Base-by-base conservation (phyloP, 2,113 vertebrate species). In the Nestor notabilis region DNA sequence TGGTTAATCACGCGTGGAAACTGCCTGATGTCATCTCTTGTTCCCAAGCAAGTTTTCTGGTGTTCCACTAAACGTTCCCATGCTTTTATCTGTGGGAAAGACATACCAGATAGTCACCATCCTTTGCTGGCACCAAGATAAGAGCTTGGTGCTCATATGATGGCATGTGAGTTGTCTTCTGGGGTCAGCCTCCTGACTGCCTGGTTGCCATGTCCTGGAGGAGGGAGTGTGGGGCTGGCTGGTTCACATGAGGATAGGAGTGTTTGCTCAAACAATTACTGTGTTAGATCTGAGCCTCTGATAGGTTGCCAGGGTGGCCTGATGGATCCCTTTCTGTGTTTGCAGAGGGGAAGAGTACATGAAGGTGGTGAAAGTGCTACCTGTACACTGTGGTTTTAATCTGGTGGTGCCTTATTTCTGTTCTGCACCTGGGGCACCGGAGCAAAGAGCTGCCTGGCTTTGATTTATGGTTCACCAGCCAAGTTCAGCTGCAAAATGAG, bases 81-180 rank as follows among this genome's bases (percentile, higher is more conserved):
- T 94, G 83, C 78, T 95, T 95, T 95, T 24, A 83, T 96, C 61
- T 91, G 61, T 92, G 91, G 66, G 75, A 95, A 95, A 87, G 61
- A 89, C 80, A 79, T 61, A 80, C n/a, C n/a, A 15, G 53, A 33
- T 33, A 85, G 23, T 39, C 84, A 72, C 61, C 53, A 61, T 89
- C 53, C 56, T 91, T 61, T 58, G n/a, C 65, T 92, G 74, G 61
- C 89, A 69, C 24, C 4, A 29, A 96, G 74, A 89, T 89, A 82
- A 89, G 86, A 52, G 41, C 52, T 76, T 76, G 35, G 29, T 55
- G 17, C 65, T 81, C 17, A 11, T 63, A 14, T 29, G 52, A 43
- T 17, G 17, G 13, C 12, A 1, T 61, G 19, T 63, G 72, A 53
- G 19, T 58, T 1, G 9, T 83, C 56, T 53, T 46, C 31, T 63